Conservation (phyloP, 2,113 vertebrate species). For the Polypterus senegalus region DNA sequence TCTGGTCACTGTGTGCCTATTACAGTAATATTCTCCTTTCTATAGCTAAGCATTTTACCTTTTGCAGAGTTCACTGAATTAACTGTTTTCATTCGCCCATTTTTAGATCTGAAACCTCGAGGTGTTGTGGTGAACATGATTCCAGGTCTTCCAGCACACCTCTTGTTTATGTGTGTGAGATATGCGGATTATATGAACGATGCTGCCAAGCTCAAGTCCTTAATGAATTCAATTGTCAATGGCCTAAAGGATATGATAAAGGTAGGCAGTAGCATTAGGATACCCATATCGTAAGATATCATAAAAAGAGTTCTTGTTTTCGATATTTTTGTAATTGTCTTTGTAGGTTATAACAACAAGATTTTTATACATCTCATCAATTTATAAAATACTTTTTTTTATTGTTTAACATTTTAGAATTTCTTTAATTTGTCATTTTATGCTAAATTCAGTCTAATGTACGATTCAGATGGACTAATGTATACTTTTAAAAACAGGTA, state of each 20-base stretch:
- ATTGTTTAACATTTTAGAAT: too few relatives aligned
- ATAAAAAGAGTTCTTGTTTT: neutral
- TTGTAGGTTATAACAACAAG: neutral
- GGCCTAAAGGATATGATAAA: conserved; percentile 72
- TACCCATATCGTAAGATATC: neutral
- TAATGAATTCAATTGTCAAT: conserved; percentile 66
- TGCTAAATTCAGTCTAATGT: too few relatives aligned
- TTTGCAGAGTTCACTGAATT: neutral
- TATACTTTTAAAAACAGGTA: too few relatives aligned
- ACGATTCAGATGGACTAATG: too few relatives aligned
- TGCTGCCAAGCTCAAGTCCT: conserved; percentile 70
- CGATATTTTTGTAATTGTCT: neutral
- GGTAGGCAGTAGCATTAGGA: conserved; percentile 43
- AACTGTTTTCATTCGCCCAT: too few relatives aligned
- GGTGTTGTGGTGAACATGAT: conserved; percentile 89
- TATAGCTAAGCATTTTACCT: neutral
- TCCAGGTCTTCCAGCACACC: conserved; percentile 70
- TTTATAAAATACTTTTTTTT: too few relatives aligned
- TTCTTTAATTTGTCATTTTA: too few relatives aligned
- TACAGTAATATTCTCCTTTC: neutral
- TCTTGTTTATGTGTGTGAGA: conserved; percentile 90
- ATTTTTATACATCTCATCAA: neutral
- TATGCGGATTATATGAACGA: conserved; percentile 80
- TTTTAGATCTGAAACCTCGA: conserved; percentile 74
- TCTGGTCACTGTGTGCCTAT: neutral